Percentiles rank a stretch among this genome's conserved stretches.
Conservation (phyloP, 2,797 vertebrate species). For the Cetoscarus ocellatus region DNA sequence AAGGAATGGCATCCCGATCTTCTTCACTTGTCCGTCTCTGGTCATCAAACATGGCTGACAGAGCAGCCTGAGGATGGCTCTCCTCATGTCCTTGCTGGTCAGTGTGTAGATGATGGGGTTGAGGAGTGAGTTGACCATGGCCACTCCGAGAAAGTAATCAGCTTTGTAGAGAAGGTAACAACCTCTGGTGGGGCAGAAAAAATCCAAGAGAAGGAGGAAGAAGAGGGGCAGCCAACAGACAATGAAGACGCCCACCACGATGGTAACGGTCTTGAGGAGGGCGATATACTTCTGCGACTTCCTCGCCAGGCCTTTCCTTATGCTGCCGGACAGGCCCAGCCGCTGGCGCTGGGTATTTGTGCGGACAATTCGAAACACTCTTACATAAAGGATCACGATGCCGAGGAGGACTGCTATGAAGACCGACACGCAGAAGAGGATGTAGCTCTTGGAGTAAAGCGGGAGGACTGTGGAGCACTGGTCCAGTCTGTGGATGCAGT, state of each 20-base stretch:
- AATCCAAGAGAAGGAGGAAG: slow-evolving; percentile 89
- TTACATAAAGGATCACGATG: slow-evolving; percentile 88
- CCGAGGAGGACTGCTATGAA: slow-evolving; percentile 86
- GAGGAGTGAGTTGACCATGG: slow-evolving; percentile 92
- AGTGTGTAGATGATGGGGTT: slow-evolving; percentile 95
- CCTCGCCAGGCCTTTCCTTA: slow-evolving; percentile 76
- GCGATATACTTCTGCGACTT: slow-evolving; percentile 88
- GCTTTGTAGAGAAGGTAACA: slow-evolving; percentile 88
- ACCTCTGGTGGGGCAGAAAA: slow-evolving; percentile 79
- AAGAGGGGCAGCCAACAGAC: slow-evolving; percentile 94
- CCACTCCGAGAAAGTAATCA: slow-evolving; percentile 91
- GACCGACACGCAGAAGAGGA: slow-evolving; percentile 88
- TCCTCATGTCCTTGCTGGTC: slow-evolving; percentile 91
- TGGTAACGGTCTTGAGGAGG: slow-evolving; percentile 91
- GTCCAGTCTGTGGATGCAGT: slow-evolving; percentile 86
- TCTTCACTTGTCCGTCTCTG: slow-evolving; percentile 83
- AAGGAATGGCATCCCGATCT: slow-evolving; percentile 83
- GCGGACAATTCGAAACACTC: slow-evolving; percentile 90
- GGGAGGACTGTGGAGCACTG: slow-evolving; percentile 91
- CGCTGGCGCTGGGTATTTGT: slow-evolving; percentile 82
- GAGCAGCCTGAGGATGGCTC: slow-evolving; percentile 87
- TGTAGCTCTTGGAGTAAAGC: slow-evolving; percentile 90
- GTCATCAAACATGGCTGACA: slow-evolving; percentile 84
- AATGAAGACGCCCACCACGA: slow-evolving; percentile 91
- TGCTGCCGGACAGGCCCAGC: slow-evolving; percentile 69